Conservation (phyloP, 2,113 vertebrate genomes). For the Zapus hudsonius region DNA sequence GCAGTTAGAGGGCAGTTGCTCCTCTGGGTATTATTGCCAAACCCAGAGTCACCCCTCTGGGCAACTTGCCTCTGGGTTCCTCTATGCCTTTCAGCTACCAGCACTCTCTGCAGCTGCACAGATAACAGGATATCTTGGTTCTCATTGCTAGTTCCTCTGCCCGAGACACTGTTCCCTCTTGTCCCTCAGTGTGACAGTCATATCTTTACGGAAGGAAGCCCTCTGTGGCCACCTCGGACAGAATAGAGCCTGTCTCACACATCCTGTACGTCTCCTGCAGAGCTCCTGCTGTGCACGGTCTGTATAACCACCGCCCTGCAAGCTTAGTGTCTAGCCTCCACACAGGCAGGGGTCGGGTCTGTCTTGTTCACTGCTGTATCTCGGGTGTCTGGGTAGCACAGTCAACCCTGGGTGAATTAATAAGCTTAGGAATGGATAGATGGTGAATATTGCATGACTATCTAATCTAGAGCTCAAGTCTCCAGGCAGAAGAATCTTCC, state of each 20-base stretch:
- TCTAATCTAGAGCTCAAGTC: not conserved
- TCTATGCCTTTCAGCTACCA: not conserved
- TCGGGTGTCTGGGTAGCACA: not conserved
- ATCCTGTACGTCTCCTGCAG: not conserved
- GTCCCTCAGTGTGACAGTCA: not conserved
- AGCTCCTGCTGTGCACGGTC: too few species aligned
- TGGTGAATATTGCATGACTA: not conserved
- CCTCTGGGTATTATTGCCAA: not conserved
- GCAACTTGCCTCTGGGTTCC: not conserved
- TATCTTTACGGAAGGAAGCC: not conserved
- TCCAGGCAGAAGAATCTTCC: not conserved
- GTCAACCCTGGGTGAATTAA: not conserved
- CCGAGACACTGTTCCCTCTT: not conserved
- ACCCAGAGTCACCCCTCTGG: not conserved
- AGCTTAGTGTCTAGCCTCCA: not conserved
- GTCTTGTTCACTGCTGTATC: accelerated
- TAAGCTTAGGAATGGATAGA: not conserved
- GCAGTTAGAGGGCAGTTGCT: not conserved
- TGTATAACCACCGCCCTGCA: not conserved
- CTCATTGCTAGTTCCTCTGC: not conserved
- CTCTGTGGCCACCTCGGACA: not conserved
- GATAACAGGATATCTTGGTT: not conserved
- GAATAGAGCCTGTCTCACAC: not conserved
- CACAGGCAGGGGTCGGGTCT: not conserved
- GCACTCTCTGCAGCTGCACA: not conserved